Conservation (phyloP, 2,797 vertebrate genomes). For the Aeoliscus strigatus region DNA sequence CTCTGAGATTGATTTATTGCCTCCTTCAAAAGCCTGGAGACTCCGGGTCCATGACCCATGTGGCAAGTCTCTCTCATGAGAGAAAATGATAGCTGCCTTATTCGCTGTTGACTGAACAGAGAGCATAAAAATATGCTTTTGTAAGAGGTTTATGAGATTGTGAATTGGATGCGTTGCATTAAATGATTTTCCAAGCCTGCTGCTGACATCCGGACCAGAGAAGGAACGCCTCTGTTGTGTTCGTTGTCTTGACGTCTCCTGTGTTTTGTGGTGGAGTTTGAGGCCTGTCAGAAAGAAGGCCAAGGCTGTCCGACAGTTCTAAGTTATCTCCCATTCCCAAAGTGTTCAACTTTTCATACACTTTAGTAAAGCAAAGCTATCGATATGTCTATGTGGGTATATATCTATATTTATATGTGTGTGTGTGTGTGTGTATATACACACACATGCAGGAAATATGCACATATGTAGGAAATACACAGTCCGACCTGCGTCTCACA, state of each 20-base stretch:
- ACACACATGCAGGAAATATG: no score
- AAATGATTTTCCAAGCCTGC: slow-evolving; percentile 55
- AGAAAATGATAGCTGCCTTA: slow-evolving; percentile 74
- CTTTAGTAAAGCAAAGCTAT: no score
- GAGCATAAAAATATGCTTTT: slow-evolving; percentile 64
- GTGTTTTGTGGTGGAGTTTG: slow-evolving; percentile 54
- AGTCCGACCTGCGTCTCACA: slow-evolving; percentile 10
- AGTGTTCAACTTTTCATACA: slow-evolving; percentile 59
- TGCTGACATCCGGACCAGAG: slow-evolving; percentile 45
- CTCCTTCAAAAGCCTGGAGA: slow-evolving; percentile 71
- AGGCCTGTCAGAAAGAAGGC: slow-evolving; percentile 58
- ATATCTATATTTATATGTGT: no score
- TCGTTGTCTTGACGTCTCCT: slow-evolving; percentile 62
- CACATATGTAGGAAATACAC: slow-evolving; percentile 14
- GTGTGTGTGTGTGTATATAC: no score
- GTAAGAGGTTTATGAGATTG: slow-evolving; percentile 54
- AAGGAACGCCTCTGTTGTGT: slow-evolving; percentile 49
- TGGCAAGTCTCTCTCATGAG: slow-evolving; percentile 71
- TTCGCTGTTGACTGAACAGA: slow-evolving; percentile 56
- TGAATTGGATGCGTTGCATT: slow-evolving; percentile 47
- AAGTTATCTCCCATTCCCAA: slow-evolving; percentile 43
- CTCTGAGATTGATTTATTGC: slow-evolving; percentile 82
- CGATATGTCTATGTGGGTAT: no score
- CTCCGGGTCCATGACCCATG: slow-evolving; percentile 68
- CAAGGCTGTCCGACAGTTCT: slow-evolving; percentile 50